Evolutionary conservation across 2,888 invertebrate genomes (phyloP).

Genomic region (Scaptomyza caliginosa): DNA sequence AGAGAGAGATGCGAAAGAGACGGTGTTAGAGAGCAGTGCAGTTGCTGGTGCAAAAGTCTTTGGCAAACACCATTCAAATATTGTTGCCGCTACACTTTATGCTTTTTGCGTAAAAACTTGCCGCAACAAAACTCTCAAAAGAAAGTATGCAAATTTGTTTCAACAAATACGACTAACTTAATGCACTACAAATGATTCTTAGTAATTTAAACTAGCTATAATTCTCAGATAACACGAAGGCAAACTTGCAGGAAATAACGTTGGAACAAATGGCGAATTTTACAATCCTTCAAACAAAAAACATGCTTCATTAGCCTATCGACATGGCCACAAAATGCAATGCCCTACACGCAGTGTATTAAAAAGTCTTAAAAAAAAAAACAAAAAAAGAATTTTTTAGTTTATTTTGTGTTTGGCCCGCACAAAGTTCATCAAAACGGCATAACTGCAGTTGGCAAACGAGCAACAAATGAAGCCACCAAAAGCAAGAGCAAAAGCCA

Average conservation of each 20-base stretch:
- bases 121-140: slow-evolving; percentile 11
- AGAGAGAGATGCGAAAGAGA: neutral
- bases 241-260: too few species aligned
- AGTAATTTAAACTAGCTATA: neutral
- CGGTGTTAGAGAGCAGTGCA: neutral
- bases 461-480: slow-evolving; percentile 48
- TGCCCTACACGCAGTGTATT: slow-evolving; percentile 27
- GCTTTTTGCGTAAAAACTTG: slow-evolving; percentile 23
- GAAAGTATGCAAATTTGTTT: neutral
- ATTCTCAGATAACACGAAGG: too few species aligned
- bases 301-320: neutral
- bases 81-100: slow-evolving; percentile 33
- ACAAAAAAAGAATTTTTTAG: slow-evolving; percentile 28
- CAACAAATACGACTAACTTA: slow-evolving; percentile 2
- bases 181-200: neutral
- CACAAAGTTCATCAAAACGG: slow-evolving; percentile 71
- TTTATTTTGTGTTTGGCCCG: slow-evolving; percentile 6
- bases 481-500: slow-evolving; percentile 3
- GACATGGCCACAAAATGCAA: neutral
- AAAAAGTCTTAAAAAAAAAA: slow-evolving; percentile 27
- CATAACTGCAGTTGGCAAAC: slow-evolving; percentile 48
- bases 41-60: slow-evolving; percentile 31
- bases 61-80: slow-evolving; percentile 61
- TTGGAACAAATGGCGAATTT: too few species aligned
- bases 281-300: neutral